These are phyloP conservation scores for Perccottus glenii DNA, from an alignment of 2,113 vertebrate species.

Conservation along the genomic window DNA sequence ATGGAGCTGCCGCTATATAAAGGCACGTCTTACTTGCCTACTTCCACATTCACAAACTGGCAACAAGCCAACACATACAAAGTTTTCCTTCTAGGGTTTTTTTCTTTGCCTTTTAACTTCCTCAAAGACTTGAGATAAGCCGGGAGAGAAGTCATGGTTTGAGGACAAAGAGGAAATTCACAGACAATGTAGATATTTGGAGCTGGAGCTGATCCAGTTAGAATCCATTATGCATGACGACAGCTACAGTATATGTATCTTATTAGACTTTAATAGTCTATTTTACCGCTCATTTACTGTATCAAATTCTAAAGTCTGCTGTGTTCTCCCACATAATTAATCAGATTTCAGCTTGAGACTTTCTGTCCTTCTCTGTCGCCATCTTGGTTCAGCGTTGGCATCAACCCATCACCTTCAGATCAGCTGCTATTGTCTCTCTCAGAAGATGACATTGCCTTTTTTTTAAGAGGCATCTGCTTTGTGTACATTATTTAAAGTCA, in stretches of 20 bases:
- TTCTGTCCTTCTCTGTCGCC: not conserved
- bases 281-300: too few species aligned
- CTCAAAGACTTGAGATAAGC: slow-evolving; percentile 30
- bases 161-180: slow-evolving; percentile 15
- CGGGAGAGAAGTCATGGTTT: slow-evolving; percentile 26
- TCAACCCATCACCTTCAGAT: slow-evolving; percentile 2
- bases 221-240: slow-evolving; percentile 12
- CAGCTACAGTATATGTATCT: not conserved
- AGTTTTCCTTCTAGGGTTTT: slow-evolving; percentile 31
- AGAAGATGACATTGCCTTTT: slow-evolving; percentile 6
- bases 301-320: too few species aligned
- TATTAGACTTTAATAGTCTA: too few species aligned
- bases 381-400: slow-evolving; percentile 1
- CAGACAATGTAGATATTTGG: slow-evolving; percentile 2
- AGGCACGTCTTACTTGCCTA: slow-evolving; percentile 42
- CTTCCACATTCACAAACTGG: slow-evolving; percentile 49
- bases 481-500: not conserved
- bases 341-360: too few species aligned
- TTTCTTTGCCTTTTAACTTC: slow-evolving; percentile 40
- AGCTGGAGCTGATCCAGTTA: slow-evolving; percentile 15
- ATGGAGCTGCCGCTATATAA: slow-evolving; percentile 52
- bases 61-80: slow-evolving; percentile 43
- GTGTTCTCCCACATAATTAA: too few species aligned
- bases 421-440: not conserved
- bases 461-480: not conserved